These are phyloP conservation scores for Prinia subflava DNA, from an alignment of 2,113 vertebrate species.

Conservation along the genomic window DNA sequence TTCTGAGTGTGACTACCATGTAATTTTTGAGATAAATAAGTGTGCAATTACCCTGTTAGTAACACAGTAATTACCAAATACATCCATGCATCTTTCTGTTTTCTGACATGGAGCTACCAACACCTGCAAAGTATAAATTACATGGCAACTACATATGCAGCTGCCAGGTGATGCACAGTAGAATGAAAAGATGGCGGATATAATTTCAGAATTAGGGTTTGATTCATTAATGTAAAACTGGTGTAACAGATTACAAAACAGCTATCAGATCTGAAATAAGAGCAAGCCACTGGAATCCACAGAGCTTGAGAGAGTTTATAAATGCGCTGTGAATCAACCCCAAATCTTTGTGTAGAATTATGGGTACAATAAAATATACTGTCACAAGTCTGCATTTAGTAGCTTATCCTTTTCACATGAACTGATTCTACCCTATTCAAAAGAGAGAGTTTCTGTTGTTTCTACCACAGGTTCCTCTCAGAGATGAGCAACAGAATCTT, in stretches of 20 bases:
- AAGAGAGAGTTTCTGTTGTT: neutral
- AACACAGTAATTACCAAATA: conserved; percentile 76
- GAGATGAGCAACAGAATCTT: neutral
- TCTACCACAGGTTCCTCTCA: neutral
- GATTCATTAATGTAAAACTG: neutral
- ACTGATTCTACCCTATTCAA: neutral
- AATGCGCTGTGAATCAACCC: neutral
- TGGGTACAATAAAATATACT: neutral
- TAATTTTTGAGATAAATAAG: conserved; percentile 76
- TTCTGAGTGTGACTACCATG: conserved; percentile 70
- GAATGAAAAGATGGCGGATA: conserved; percentile 21
- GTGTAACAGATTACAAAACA: neutral
- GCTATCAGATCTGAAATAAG: neutral
- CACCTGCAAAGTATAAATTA: conserved; percentile 70
- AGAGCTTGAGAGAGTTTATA: neutral
- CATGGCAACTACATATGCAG: conserved; percentile 11
- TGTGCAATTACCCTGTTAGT: conserved; percentile 76
- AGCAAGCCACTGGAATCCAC: neutral
- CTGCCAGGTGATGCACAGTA: conserved; percentile 31
- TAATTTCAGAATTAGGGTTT: neutral
- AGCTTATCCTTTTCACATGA: neutral
- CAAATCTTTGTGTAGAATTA: neutral
- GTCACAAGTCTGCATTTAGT: neutral
- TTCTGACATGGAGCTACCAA: conserved; percentile 54
- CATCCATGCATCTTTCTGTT: conserved; percentile 61